Base-by-base conservation (phyloP, 2,113 vertebrate species). In the Peromyscus polionotus region DNA sequence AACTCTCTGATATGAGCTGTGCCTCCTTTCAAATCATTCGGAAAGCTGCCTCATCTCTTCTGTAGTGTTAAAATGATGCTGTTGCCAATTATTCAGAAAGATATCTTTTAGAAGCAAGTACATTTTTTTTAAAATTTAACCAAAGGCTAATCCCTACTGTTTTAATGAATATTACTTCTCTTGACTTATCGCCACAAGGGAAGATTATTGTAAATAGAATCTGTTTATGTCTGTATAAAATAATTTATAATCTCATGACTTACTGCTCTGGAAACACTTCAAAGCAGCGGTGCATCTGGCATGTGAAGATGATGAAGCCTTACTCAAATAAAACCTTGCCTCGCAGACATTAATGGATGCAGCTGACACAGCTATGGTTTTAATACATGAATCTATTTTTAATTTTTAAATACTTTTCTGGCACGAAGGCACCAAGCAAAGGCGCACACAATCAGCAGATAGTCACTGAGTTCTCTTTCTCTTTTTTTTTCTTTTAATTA, bases 61-160 rank as follows among this genome's bases (percentile, higher is more conserved):
- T 0, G 70, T 33, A 26, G 33, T 84, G 79, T 83, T 93, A 94
- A 95, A 95, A 96, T 85, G 65, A 95, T 20, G 88, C 61, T 75
- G 94, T 81, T 91, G 75, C 83, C 90, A 96, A 95, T 96, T 96
- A 96, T 81, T 94, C 36, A 93, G 28, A 67, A 51, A 88, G 39
- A 84, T 72, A 67, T 81, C 80, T 91, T 95, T 79, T 14, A 51
- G 19, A 94, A 76, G 57, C 96, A 88, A 93, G 83, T 76, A 54
- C 12, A 63, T 65, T 63, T 87, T 75, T 96, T 68, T 86, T n/a
- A 20, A 72, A 48, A 54, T 72, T 61, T 88, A 54, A 97, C 96
- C 92, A 92, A 90, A 96, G n/a, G 54, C 96, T 91, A 88, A 96
- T 79, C 80, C 95, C 88, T 97, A 94, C 86, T 97, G 94, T 96